These are phyloP conservation scores for Hirtodrosophila histrioides DNA, from an alignment of 2,888 invertebrate species.

Conservation along the genomic window DNA sequence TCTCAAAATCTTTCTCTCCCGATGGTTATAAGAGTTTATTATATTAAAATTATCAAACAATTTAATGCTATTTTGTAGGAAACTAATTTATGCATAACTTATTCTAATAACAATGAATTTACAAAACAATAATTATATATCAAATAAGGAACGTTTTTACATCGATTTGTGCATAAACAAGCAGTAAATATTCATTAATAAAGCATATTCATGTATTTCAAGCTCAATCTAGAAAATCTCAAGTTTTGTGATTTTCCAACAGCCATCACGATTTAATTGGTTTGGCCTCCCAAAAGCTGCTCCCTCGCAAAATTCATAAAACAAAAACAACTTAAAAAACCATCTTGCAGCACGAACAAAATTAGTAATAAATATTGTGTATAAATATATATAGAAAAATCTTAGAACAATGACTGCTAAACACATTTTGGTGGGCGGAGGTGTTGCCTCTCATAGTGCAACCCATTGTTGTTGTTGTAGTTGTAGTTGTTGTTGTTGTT, in stretches of 20 bases:
- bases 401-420: conserved; percentile 57
- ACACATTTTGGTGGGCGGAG: conserved; percentile 65
- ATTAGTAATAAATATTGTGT: conserved; percentile 37
- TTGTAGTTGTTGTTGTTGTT: conserved; percentile 18
- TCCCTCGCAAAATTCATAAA: conserved; percentile 35
- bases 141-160: conserved; percentile 5
- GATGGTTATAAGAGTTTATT: too few species aligned
- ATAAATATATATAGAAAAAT: conserved; percentile 19
- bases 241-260: conserved; percentile 47
- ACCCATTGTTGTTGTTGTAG: conserved; percentile 26
- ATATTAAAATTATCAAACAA: too few species aligned
- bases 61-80: too few species aligned
- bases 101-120: conserved; percentile 3
- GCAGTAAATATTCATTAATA: conserved; percentile 25
- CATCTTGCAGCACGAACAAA: conserved; percentile 35
- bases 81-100: too few species aligned
- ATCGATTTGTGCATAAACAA: conserved; percentile 14
- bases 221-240: conserved; percentile 29
- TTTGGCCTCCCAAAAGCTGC: conserved; percentile 58
- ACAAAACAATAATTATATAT: conserved; percentile 5
- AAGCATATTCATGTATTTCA: conserved; percentile 30
- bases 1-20: too few species aligned
- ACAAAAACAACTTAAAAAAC: conserved; percentile 3
- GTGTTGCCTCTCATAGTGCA: conserved; percentile 61
- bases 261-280: conserved; percentile 65